Base-by-base conservation (phyloP, 2,888 invertebrate genomes). In the Athripsodes cinereus region DNA sequence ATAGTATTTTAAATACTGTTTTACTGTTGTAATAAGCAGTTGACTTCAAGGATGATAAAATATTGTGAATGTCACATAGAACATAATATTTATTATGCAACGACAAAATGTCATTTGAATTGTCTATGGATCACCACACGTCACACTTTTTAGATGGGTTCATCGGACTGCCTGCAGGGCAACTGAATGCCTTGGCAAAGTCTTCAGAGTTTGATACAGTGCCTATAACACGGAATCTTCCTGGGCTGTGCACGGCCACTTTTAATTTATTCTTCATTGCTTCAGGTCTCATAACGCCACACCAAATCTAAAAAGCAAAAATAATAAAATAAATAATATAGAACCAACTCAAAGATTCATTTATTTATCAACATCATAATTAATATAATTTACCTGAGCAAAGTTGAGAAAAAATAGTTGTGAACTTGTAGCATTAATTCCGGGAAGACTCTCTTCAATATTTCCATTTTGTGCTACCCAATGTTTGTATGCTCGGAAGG, bases 351-450 rank as follows among this genome's bases (percentile, higher is more conserved):
- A n/a, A n/a, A n/a, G n/a, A n/a, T n/a, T n/a, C n/a, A n/a, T n/a
- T n/a, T n/a, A n/a, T n/a, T n/a, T n/a, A n/a, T n/a, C n/a, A n/a
- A n/a, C n/a, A 44, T 44, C n/a, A 44, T 6, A 44, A 26, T 26
- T 26, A 26, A 26, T 26, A 10, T 6, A 26, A 26, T 26, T 50
- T 62, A 81, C 82, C 76, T 90, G 90, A 0, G 94, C 94, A 71
- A 93, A 95, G 69, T 94, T 94, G 5, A 95, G 76, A 69, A 94
- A 95, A 75, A 95, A 95, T 10, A 95, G 74, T 69, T 95, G 94
- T 22, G 85, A 85, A 54, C 87, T 87, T 1, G 88, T 84, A 72
- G 89, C 79, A 72, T 89, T 84, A 65, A 90, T 70, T 59, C 87
- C 86, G 0, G 88, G 85, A 65, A 94, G 68, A 53, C 84, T 79